Evolutionary conservation across 2,113 vertebrate genomes (phyloP).

Genomic region (Dunckerocampus dactyliophorus): DNA sequence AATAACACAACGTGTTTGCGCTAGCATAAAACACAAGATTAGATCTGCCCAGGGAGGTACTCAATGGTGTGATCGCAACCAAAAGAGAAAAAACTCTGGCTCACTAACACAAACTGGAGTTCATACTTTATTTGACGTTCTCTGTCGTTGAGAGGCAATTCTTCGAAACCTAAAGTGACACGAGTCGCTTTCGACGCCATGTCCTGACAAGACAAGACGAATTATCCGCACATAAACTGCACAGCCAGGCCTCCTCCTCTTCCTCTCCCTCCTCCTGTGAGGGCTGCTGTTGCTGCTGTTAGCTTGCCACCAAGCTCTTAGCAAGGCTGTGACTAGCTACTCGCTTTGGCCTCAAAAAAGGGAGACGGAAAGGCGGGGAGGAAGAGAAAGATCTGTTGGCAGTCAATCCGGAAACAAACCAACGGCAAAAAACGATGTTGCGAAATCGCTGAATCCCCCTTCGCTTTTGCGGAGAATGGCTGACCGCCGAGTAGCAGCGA

Average conservation of each 20-base stretch:
- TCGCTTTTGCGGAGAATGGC: conserved; percentile 23
- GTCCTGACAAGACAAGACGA: conserved; percentile 44
- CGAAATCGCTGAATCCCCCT: conserved; percentile 7
- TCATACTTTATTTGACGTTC: neutral
- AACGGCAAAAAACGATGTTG: conserved; percentile 20
- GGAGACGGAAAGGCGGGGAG: neutral
- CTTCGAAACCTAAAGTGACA: conserved; percentile 10
- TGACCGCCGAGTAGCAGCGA: conserved; percentile 22
- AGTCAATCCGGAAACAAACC: conserved; percentile 4
- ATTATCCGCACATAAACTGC: conserved; percentile 46
- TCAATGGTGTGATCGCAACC: no score
- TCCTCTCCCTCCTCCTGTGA: neutral
- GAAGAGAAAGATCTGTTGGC: neutral
- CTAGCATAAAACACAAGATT: no score
- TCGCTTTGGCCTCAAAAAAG: neutral
- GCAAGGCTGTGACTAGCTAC: neutral
- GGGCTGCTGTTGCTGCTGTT: neutral
- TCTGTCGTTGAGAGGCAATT: neutral
- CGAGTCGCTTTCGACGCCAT: conserved; percentile 34
- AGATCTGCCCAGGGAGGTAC: no score
- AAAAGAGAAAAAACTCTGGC: no score
- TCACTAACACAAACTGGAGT: no score
- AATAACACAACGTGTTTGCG: no score
- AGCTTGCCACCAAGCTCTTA: neutral
- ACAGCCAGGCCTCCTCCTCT: conserved; percentile 44